A percentile compares a stretch with the other conserved stretches of the same genome.
phyloP scores from a whole-genome alignment of 2,888 invertebrate species.

The Melinopterus prodromus region DNA sequence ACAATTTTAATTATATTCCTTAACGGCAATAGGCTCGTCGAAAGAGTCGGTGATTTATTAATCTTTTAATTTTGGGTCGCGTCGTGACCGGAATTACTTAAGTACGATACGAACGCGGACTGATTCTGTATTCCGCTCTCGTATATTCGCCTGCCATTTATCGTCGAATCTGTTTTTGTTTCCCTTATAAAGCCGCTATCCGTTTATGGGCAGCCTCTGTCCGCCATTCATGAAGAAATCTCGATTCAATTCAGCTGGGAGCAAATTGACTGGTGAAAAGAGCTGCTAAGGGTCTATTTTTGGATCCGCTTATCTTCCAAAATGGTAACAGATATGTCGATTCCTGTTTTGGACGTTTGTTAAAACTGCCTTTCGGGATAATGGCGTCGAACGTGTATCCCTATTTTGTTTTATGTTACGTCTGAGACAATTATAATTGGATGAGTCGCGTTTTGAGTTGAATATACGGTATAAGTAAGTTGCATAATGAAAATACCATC shows the following conservation, averaged over 20 bases:
- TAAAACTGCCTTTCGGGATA: neutral
- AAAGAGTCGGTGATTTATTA: neutral
- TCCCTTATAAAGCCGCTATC: neutral
- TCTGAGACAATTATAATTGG: neutral
- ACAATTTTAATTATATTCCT: neutral
- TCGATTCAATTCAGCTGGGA: constrained; percentile 4
- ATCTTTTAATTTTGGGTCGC: neutral
- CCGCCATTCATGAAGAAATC: constrained; percentile 4
- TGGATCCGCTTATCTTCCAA: neutral
- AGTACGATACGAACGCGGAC: neutral
- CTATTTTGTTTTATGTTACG: no score
- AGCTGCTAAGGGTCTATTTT: constrained; percentile 4
- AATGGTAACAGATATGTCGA: neutral
- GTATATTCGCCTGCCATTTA: neutral
- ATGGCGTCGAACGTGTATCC: neutral
- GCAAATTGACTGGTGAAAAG: constrained; percentile 4
- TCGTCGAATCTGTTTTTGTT: neutral
- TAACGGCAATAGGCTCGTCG: constrained; percentile 4
- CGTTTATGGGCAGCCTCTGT: neutral
- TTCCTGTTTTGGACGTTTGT: neutral
- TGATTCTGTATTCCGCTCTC: neutral
- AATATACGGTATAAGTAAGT: no score
- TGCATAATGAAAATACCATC: no score
- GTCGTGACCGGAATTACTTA: neutral
- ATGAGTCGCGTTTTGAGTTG: no score